These are phyloP conservation scores for Saccostrea echinata DNA, from an alignment of 1,140 invertebrate species.

Conservation along the genomic window DNA sequence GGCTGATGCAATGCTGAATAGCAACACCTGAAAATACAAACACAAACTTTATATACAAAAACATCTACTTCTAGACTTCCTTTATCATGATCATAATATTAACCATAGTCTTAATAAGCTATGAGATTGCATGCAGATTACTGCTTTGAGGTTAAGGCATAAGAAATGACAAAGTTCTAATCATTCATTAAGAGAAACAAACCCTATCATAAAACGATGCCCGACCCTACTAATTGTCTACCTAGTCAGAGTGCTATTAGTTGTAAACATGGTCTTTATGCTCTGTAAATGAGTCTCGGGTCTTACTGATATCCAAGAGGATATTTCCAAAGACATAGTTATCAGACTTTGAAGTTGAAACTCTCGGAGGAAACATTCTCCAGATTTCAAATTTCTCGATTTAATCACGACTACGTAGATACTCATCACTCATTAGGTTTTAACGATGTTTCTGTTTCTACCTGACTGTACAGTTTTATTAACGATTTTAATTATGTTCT, in stretches of 20 bases:
- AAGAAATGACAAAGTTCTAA: neutral
- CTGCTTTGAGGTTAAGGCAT: neutral
- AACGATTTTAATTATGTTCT: constrained; percentile 21
- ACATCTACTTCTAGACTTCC: too few relatives aligned
- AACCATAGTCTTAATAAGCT: neutral
- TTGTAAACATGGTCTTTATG: constrained; percentile 9
- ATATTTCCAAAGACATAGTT: neutral
- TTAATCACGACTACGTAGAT: constrained; percentile 7
- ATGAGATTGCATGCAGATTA: neutral
- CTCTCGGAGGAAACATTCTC: neutral
- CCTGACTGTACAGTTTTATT: constrained; percentile 4
- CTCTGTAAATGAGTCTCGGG: neutral
- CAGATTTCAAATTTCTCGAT: constrained; percentile 22
- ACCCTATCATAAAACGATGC: neutral
- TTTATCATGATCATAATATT: too few relatives aligned
- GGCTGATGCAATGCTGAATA: constrained; percentile 70
- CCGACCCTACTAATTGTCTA: constrained; percentile 10
- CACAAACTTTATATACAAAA: neutral
- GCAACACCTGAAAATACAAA: constrained; percentile 66
- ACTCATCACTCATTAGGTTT: neutral
- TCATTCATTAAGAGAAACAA: constrained; percentile 36
- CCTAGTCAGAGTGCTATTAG: neutral
- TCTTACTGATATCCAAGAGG: neutral
- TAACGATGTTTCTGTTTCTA: neutral
- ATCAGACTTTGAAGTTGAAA: constrained; percentile 24